A percentile compares a stretch with the other conserved stretches of the same genome.
Evolutionary conservation across 2,888 invertebrate species (phyloP).

Genomic region (Isotomurus palustris): DNA sequence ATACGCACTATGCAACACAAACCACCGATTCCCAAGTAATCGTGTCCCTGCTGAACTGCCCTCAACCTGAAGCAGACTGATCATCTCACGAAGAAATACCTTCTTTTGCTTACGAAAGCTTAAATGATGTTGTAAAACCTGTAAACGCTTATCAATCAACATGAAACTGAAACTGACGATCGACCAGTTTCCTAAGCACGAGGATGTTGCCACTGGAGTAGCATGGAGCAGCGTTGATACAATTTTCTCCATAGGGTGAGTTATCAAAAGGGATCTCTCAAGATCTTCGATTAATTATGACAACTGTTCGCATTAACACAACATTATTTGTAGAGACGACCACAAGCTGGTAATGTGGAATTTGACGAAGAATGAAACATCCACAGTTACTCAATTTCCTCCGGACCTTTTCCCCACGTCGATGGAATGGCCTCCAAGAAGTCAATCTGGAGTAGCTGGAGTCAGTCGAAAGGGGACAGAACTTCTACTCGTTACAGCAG

Average conservation of each 20-base stretch:
- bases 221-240: conserved; percentile 94
- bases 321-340: conserved; percentile 69
- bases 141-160: conserved; percentile 17
- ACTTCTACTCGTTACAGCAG: conserved; percentile 40
- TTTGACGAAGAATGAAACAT: conserved; percentile 70
- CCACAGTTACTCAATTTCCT: conserved; percentile 70
- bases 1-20: too few species aligned
- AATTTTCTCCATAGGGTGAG: conserved; percentile 81
- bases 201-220: conserved; percentile 78
- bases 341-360: conserved; percentile 86
- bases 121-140: too few species aligned
- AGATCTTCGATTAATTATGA: neutral
- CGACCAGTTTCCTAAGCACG: conserved; percentile 69
- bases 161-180: conserved; percentile 81
- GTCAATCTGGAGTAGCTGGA: conserved; percentile 42
- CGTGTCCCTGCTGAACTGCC: neutral
- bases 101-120: too few species aligned
- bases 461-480: conserved; percentile 40
- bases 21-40: neutral
- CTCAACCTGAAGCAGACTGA: neutral
- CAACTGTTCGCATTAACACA: neutral
- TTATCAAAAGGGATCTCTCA: neutral
- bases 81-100: neutral
- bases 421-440: conserved; percentile 80
- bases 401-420: conserved; percentile 82